Percentiles rank a stretch among this genome's conserved stretches.
Conservation (phyloP, 1,140 invertebrate species). For the Marisa cornuarietis region DNA sequence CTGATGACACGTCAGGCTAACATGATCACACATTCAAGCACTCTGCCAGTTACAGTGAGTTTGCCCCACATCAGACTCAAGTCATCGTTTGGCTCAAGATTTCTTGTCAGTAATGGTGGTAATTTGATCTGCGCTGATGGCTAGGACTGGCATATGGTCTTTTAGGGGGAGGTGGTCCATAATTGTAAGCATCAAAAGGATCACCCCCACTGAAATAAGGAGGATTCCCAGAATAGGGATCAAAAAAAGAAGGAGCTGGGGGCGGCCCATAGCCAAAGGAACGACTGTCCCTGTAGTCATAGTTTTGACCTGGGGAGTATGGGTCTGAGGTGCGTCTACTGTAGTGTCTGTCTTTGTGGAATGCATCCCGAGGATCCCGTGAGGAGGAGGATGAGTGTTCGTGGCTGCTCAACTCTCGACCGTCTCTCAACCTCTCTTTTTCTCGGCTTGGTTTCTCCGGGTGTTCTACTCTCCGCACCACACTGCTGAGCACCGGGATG, state of each 20-base stretch:
- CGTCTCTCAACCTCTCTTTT: conserved; percentile 4
- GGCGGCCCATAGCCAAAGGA: conserved; percentile 10
- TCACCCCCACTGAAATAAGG: neutral
- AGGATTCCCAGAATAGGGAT: conserved; percentile 14
- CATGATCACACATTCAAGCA: neutral
- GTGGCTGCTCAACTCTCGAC: neutral
- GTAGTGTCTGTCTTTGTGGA: neutral
- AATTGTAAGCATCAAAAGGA: conserved; percentile 16
- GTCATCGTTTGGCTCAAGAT: neutral
- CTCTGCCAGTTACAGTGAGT: neutral
- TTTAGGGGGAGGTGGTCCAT: conserved; percentile 27
- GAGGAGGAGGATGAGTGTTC: neutral
- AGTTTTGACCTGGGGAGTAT: conserved; percentile 1
- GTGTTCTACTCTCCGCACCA: conserved; percentile 16
- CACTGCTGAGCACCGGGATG: conserved; percentile 24
- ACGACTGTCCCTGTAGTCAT: conserved; percentile 5
- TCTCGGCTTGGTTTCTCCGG: neutral
- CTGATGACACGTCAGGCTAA: neutral
- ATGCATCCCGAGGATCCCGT: neutral
- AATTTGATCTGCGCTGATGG: conserved; percentile 9
- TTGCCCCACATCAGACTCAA: neutral
- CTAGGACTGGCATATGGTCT: conserved; percentile 25
- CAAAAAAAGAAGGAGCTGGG: conserved; percentile 1
- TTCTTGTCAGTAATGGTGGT: conserved; percentile 9
- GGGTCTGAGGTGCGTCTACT: neutral